These are phyloP conservation scores for Microchrysa polita DNA, from an alignment of 2,888 invertebrate genomes.

Conservation along the genomic window DNA sequence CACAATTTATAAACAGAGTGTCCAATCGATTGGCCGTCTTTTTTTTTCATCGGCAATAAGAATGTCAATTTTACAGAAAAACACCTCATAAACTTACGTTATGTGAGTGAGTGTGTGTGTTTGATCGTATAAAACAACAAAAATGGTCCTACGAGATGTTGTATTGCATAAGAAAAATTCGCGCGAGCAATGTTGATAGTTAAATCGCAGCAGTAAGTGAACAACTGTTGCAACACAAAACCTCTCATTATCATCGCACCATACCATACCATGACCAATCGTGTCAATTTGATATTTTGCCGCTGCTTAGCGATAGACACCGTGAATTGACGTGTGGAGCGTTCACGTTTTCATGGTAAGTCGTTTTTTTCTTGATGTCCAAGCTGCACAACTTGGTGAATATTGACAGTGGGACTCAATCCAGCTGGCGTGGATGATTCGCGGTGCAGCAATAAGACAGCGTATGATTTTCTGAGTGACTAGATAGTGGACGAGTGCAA, in stretches of 20 bases:
- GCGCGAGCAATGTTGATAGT: no score
- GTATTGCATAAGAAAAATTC: no score
- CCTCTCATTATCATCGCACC: slow-evolving; percentile 32
- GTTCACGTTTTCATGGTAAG: neutral
- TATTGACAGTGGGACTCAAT: slow-evolving; percentile 19
- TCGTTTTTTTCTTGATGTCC: slow-evolving; percentile 5
- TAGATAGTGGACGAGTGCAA: neutral
- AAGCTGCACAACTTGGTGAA: neutral
- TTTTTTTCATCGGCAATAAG: no score
- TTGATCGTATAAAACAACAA: neutral
- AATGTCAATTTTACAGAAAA: slow-evolving; percentile 39
- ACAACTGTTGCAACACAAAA: neutral
- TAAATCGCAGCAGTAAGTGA: neutral
- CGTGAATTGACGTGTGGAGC: neutral
- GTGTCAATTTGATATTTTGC: slow-evolving; percentile 35
- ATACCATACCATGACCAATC: slow-evolving; percentile 40
- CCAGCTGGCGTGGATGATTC: neutral
- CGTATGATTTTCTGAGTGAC: slow-evolving; percentile 11
- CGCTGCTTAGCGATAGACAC: slow-evolving; percentile 25
- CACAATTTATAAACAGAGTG: slow-evolving; percentile 5
- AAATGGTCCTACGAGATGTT: no score
- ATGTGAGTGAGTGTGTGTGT: neutral
- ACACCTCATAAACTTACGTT: neutral
- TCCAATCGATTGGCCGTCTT: slow-evolving; percentile 29
- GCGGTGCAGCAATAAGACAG: neutral